Evolutionary conservation across 2,113 vertebrate species (phyloP).

Genomic region (Crotophaga sulcirostris): DNA sequence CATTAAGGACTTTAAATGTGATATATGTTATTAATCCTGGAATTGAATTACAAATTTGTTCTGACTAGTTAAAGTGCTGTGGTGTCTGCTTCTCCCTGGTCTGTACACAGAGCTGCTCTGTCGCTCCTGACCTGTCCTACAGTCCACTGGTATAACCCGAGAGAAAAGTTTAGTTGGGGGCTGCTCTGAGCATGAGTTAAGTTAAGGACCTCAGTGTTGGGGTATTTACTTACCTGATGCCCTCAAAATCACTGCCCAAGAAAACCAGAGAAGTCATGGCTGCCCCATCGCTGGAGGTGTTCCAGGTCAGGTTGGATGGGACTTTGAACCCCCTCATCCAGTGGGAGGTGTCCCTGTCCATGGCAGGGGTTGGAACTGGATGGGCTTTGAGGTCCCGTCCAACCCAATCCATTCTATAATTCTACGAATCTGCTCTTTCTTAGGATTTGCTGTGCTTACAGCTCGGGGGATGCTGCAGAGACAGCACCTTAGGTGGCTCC

Average conservation of each 20-base stretch:
- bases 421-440: not conserved
- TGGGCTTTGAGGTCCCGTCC: no score
- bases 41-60: not conserved
- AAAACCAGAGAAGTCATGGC: not conserved
- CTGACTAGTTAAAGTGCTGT: not conserved
- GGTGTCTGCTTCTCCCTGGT: not conserved
- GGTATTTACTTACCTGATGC: not conserved
- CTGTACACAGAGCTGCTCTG: not conserved
- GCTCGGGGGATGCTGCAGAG: not conserved
- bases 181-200: not conserved
- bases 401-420: no score
- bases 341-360: no score
- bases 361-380: no score
- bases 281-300: no score
- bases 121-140: not conserved
- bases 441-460: not conserved
- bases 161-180: not conserved
- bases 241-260: not conserved
- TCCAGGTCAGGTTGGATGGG: no score
- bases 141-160: not conserved
- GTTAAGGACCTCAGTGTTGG: not conserved
- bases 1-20: not conserved
- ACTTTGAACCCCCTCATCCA: no score
- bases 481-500: not conserved
- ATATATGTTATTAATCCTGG: conserved; percentile 2